A percentile compares a stretch with the other conserved stretches of the same genome.
Evolutionary conservation across 2,888 invertebrate species (phyloP).

Genomic region (Xestia rhomboidea): DNA sequence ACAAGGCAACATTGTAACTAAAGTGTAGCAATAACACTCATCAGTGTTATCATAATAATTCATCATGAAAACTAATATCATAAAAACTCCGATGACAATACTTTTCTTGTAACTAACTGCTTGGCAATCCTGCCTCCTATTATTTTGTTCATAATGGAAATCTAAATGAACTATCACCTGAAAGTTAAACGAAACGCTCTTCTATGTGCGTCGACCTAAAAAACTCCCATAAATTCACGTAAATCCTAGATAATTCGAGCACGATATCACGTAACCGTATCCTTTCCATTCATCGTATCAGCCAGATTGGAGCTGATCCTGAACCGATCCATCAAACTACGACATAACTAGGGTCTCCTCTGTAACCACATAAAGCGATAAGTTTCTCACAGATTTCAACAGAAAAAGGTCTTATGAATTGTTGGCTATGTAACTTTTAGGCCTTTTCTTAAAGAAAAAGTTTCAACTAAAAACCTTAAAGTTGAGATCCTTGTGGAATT

Average conservation of each 20-base stretch:
- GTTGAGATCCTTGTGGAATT: background rate
- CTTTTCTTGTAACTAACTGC: background rate
- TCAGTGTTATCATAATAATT: background rate
- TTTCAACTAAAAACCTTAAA: background rate
- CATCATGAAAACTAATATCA: background rate
- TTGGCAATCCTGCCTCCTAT: background rate
- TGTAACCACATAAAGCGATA: conserved; percentile 13
- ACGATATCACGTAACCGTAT: conserved; percentile 22
- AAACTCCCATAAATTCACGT: background rate
- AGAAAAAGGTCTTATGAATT: conserved; percentile 25
- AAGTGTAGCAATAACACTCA: background rate
- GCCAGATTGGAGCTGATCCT: conserved; percentile 41
- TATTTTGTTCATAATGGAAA: background rate
- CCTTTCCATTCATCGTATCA: conserved; percentile 8
- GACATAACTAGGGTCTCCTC: conserved; percentile 27
- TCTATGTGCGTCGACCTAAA: background rate
- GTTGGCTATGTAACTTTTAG: background rate
- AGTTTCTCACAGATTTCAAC: conserved; percentile 15
- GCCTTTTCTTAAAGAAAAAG: background rate
- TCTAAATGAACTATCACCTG: background rate
- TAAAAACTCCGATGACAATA: background rate
- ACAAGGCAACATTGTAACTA: background rate
- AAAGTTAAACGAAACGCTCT: background rate
- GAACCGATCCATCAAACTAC: conserved; percentile 48
- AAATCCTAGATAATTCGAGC: conserved; percentile 14